A percentile compares a stretch with the other conserved stretches of the same genome.
phyloP scores from a whole-genome alignment of 2,797 vertebrate genomes.

The Aphelocoma californica region DNA sequence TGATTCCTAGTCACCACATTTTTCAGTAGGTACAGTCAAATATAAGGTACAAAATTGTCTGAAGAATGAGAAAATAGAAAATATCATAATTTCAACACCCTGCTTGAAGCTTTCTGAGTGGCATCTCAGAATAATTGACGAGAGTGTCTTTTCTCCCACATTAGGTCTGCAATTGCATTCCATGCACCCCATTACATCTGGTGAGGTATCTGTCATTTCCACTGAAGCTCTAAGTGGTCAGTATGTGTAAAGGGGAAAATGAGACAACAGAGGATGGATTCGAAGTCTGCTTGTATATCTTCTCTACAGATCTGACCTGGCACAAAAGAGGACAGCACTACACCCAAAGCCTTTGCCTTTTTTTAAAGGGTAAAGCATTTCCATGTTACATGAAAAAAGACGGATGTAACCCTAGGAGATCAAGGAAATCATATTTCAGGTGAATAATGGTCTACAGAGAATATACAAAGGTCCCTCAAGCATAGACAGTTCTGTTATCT shows the following conservation, averaged over 20 bases:
- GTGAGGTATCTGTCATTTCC: conserved; percentile 59
- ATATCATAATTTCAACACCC: neutral
- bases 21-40: neutral
- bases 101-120: conserved; percentile 37
- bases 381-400: neutral
- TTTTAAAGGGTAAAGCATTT: neutral
- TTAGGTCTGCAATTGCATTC: conserved; percentile 70
- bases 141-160: conserved; percentile 62
- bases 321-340: neutral
- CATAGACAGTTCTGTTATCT: neutral
- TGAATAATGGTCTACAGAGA: neutral
- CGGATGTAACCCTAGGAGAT: neutral
- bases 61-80: conserved; percentile 49
- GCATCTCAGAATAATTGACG: conserved; percentile 64
- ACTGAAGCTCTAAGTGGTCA: conserved; percentile 28
- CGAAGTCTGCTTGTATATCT: neutral
- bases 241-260: neutral
- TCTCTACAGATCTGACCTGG: neutral
- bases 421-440: neutral
- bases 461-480: neutral
- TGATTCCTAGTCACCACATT: neutral
- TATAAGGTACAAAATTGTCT: conserved; percentile 13
- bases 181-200: conserved; percentile 48
- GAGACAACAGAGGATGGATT: neutral
- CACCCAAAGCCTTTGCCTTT: neutral